Evolutionary conservation across 2,797 vertebrate genomes (phyloP), one percentile per base, ranked within the genome.

Genomic region (Scarus forsteni): DNA sequence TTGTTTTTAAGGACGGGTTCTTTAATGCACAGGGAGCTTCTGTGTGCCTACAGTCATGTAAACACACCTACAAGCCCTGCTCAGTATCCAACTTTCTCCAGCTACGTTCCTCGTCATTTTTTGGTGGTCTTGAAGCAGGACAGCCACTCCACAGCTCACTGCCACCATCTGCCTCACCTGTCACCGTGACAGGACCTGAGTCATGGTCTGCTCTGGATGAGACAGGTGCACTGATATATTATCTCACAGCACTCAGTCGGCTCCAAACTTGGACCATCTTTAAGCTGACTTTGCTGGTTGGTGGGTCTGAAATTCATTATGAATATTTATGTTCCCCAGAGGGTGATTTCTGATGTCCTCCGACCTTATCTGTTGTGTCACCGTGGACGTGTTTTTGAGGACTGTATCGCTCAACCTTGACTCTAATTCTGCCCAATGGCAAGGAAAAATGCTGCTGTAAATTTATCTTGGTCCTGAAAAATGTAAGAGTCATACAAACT

Each of bases 121-220:
- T 50, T 64, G 39, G 11, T 13, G 3, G 66, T 59, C 39, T 49
- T 69, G 63, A 49, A 71, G 40, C 57, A 65, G 60, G 45, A 66
- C n/a, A 18, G 62, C 39, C 27, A 43, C 62, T 61, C 55, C 42
- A 65, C 68, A 60, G 56, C 58, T 56, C 67, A 38, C 49, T 46
- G 43, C 46, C 66, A 50, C 64, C 58, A 64, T 61, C 52, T 63
- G 53, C 34, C 58, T 70, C 66, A 54, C 57, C 50, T 79, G 80
- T 75, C 76, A 71, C 43, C 34, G 12, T 42, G 58, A 1, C 57
- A 44, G 39, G 45, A 59, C 56, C 45, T 13, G 46, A 63, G 66
- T 66, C 48, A 6, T 55, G 39, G 65, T 81, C 58, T 45, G 55
- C 27, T 11, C 10, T 5, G 46, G 39, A 19, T 43, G 14, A 13